Conservation (phyloP, 2,797 vertebrate genomes). For the Sibirionetta formosa region DNA sequence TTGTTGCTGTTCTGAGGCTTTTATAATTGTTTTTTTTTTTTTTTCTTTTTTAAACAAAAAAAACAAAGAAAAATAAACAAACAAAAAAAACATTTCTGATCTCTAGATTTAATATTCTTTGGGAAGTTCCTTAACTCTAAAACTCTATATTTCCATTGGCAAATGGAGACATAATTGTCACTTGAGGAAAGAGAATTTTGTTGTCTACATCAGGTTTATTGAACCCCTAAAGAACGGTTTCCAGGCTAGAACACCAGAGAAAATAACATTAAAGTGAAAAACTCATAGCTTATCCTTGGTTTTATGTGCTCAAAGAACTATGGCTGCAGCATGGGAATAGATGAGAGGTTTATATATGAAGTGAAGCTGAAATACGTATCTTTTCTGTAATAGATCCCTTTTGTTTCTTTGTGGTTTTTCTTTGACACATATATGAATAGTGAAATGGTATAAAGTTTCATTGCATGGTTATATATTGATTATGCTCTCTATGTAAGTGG, state of each 20-base stretch:
- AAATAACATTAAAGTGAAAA: neutral
- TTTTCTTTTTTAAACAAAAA: neutral
- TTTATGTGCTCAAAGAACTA: neutral
- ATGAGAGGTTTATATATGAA: neutral
- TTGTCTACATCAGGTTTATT: neutral
- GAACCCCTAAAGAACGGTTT: accelerated
- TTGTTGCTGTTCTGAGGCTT: neutral
- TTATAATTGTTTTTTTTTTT: neutral
- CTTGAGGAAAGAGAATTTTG: neutral
- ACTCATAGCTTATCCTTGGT: neutral
- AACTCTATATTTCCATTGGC: neutral
- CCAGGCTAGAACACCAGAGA: neutral
- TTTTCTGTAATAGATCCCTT: neutral
- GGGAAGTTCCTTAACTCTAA: neutral
- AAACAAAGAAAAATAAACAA: no score
- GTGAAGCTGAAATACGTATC: neutral
- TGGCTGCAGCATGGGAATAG: neutral
- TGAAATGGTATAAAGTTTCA: neutral
- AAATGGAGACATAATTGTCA: neutral
- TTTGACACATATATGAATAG: neutral
- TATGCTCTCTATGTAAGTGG: neutral
- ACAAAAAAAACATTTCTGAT: neutral
- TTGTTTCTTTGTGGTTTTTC: neutral
- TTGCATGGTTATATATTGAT: neutral
- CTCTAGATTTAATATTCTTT: neutral